A percentile compares a stretch with the other conserved stretches of the same genome.
phyloP scores from a whole-genome alignment of 2,113 vertebrate genomes.

The Scalopus aquaticus region DNA sequence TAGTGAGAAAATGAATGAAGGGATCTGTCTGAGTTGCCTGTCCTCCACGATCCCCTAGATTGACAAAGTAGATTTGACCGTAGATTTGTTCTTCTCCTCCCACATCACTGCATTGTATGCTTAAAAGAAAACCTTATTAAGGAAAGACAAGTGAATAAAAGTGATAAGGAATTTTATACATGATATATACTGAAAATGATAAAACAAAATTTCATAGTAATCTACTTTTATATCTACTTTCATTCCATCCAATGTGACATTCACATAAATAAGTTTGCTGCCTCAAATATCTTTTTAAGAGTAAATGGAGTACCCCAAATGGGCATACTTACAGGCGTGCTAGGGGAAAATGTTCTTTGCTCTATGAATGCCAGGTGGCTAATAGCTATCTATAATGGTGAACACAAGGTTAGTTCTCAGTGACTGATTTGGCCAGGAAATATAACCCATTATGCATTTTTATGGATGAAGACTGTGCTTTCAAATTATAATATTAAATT shows the following conservation, averaged over 20 bases:
- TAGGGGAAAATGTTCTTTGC: not conserved
- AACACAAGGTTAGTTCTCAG: conserved; percentile 50
- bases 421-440: conserved; percentile 61
- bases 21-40: not conserved
- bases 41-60: not conserved
- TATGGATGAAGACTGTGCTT: conserved; percentile 45
- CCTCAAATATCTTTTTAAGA: conserved; percentile 22
- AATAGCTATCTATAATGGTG: conserved; percentile 41
- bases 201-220: conserved; percentile 14
- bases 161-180: not conserved
- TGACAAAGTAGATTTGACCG: not conserved
- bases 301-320: not conserved
- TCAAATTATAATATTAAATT: conserved; percentile 60
- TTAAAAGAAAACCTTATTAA: not conserved
- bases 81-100: not conserved
- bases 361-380: conserved; percentile 52
- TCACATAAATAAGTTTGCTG: conserved; percentile 44
- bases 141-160: not conserved
- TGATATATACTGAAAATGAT: conserved; percentile 30
- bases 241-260: conserved; percentile 38
- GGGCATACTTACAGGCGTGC: not conserved
- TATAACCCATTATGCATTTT: conserved; percentile 54
- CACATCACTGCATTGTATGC: not conserved
- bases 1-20: not conserved
- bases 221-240: conserved; percentile 15